Evolutionary conservation across 2,797 vertebrate species (phyloP).

Genomic region (Carduelis carduelis): DNA sequence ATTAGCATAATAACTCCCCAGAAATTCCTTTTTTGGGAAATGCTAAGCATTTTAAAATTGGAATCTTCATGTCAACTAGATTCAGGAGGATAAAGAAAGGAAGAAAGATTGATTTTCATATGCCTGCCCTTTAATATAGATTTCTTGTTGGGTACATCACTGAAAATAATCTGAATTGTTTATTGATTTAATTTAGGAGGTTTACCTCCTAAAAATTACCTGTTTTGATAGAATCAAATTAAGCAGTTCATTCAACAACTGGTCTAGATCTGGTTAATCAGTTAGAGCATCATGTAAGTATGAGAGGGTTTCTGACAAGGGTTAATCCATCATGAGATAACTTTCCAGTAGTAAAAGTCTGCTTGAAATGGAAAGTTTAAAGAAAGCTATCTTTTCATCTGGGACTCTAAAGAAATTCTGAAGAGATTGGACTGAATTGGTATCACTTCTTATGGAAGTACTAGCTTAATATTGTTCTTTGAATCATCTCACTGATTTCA

Average conservation of each 20-base stretch:
- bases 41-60: not conserved
- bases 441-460: not conserved
- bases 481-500: not conserved
- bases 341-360: not conserved
- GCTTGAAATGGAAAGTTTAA: not conserved
- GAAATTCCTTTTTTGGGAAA: not conserved
- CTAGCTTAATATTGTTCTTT: not conserved
- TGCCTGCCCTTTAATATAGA: not conserved
- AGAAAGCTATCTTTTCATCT: not conserved
- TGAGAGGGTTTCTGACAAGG: not conserved
- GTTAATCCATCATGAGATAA: not conserved
- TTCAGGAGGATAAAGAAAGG: not conserved
- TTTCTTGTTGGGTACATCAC: not conserved
- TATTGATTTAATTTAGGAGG: slow-evolving; percentile 19
- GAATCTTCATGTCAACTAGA: not conserved
- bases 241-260: not conserved
- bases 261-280: not conserved
- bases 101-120: not conserved
- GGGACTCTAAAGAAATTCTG: not conserved
- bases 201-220: not conserved
- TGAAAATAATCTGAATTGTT: not conserved
- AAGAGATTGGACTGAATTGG: not conserved
- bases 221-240: not conserved
- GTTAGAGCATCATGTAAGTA: not conserved
- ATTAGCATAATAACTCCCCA: not conserved